A percentile compares a stretch with the other conserved stretches of the same genome.
Evolutionary conservation across 1,140 invertebrate genomes (phyloP).

Genomic region (Drosophila rhopaloa): DNA sequence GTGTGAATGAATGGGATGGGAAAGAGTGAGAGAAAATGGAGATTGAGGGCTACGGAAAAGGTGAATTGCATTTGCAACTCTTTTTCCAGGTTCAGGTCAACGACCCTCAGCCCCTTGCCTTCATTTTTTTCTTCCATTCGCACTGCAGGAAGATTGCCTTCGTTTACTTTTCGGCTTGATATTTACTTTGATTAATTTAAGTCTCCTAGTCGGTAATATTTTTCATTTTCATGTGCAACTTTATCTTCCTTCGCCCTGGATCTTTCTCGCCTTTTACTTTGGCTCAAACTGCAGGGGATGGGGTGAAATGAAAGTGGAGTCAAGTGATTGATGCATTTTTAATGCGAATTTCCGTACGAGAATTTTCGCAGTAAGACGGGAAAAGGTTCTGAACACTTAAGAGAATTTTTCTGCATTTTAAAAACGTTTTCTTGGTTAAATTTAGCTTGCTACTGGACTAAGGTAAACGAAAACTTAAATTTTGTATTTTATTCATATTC

Average conservation of each 20-base stretch:
- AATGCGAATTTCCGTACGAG: slow-evolving; percentile 65
- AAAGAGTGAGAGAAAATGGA: not conserved
- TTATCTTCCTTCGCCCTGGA: slow-evolving; percentile 42
- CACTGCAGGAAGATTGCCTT: slow-evolving; percentile 23
- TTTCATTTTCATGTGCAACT: slow-evolving; percentile 58
- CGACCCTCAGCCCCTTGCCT: slow-evolving; percentile 21
- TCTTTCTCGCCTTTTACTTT: slow-evolving; percentile 21
- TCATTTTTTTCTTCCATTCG: not conserved
- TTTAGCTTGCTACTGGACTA: not conserved
- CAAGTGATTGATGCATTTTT: slow-evolving; percentile 83
- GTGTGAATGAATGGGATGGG: slow-evolving; percentile 41
- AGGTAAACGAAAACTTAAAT: not conserved
- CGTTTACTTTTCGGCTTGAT: slow-evolving; percentile 34
- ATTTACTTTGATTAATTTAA: slow-evolving; percentile 73
- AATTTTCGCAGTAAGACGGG: slow-evolving; percentile 1
- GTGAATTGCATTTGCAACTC: slow-evolving; percentile 34
- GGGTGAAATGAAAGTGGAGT: slow-evolving; percentile 19
- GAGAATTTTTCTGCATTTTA: not conserved
- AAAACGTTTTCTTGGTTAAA: not conserved
- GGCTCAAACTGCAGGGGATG: slow-evolving; percentile 20
- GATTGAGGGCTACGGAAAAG: not conserved
- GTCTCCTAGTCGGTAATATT: slow-evolving; percentile 56
- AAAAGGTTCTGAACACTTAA: slow-evolving; percentile 6
- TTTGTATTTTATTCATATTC: not conserved
- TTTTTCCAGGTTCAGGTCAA: slow-evolving; percentile 47